Evolutionary conservation across 2,113 vertebrate species (phyloP).

Genomic region (Sturnus vulgaris): DNA sequence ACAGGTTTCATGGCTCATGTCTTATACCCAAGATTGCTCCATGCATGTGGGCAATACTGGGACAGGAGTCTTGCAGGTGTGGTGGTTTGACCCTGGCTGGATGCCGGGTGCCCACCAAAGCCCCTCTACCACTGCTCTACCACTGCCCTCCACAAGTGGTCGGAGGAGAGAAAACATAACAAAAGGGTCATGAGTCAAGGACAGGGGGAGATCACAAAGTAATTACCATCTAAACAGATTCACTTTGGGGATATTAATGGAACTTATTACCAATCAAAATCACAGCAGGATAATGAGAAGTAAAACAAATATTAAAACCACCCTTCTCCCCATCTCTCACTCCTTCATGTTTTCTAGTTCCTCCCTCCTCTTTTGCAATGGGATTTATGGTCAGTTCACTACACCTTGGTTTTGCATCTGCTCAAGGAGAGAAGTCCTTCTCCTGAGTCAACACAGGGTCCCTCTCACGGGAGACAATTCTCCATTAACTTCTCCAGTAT

Average conservation of each 20-base stretch:
- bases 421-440: neutral
- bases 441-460: neutral
- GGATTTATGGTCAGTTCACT: neutral
- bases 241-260: neutral
- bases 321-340: rapidly evolving
- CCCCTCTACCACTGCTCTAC: neutral
- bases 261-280: neutral
- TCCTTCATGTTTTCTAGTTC: neutral
- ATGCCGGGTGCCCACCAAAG: neutral
- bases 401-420: neutral
- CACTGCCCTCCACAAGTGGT: neutral
- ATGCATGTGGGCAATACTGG: neutral
- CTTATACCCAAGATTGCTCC: neutral
- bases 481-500: neutral
- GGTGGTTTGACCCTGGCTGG: neutral
- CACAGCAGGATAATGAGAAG: neutral
- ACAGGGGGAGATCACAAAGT: neutral
- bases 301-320: neutral
- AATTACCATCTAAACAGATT: neutral
- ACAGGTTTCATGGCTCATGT: neutral
- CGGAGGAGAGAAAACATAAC: neutral
- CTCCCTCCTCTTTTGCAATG: neutral
- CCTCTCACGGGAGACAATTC: rapidly evolving
- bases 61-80: neutral
- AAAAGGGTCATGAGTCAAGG: neutral